Evolutionary conservation across 2,797 vertebrate genomes (phyloP), one percentile per base, ranked within the genome.

Genomic region (Macropodus opercularis): DNA sequence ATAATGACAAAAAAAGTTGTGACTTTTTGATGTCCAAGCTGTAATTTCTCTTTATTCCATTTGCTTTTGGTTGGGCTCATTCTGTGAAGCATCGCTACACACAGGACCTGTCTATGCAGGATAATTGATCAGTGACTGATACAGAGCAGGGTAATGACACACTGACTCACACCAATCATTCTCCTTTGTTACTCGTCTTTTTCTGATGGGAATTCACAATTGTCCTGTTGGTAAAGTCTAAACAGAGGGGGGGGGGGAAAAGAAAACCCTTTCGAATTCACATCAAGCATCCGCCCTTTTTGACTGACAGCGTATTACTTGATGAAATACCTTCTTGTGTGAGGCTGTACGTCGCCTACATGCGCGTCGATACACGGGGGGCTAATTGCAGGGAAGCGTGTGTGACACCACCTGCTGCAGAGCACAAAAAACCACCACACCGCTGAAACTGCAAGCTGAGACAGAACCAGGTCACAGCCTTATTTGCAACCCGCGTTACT

Each of bases 341-440:
- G 48, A 8, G 29, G 47, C 38, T 63, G 58, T 14, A 59, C 51
- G 51, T 62, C 44, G 57, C 57, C 2, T 41, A 53, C 50, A 31
- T 53, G 39, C 61, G 61, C 49, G 47, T 61, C 2, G 3, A 54
- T 55, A 53, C 64, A 59, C 75, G 31, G 69, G 63, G 75, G 83
- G 79, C 61, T 85, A 86, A 83, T 80, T 85, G 78, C 78, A 61
- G 59, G 19, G 58, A 75, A 70, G 56, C 9, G 18, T 15, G 54
- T 61, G 63, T 55, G 40, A 31, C 39, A 32, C 67, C 77, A 24
- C 81, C 83, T 58, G 69, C 81, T 79, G 79, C 0, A 61, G 47
- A 38, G 26, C 15, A 35, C 53, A 23, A 58, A 47, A 42, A 68
- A 36, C n/a, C 51, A 35, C 22, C 31, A 54, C 34, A 23, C 40